Evolutionary conservation across 2,888 invertebrate genomes (phyloP), one percentile per base, ranked within the genome.

Genomic region (Drosophila monieri): DNA sequence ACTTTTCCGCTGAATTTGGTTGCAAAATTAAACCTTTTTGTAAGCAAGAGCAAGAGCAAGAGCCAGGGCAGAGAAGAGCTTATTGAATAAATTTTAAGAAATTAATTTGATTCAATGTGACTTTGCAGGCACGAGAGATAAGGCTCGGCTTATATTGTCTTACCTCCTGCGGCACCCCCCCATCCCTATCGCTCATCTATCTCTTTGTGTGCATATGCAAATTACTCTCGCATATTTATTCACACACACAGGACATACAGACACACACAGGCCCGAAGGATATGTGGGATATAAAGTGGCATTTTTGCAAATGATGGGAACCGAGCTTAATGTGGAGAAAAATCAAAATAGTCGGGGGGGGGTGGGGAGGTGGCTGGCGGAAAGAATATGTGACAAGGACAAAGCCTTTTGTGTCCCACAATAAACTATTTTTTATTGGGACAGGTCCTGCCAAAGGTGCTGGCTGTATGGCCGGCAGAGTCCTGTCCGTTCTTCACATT

Each of bases 371-470:
- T 12, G 21, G 21, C 32, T 12, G 12, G 32, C 10, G 48, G 30
- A 35, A 23, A 18, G 62, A 49, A 66, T 66, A 55, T 47, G 46
- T 57, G 67, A 41, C 70, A 51, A 55, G 69, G 54, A 69, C 60
- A 69, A 69, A 69, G 70, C 70, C 46, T 68, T 68, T 70, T 76
- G 65, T 70, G 56, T 25, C 54, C 55, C 52, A 72, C 72, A 73
- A 73, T 73, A 77, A 73, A 58, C 75, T 72, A 77, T 73, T 75
- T 75, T 74, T 75, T 75, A 74, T 75, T 75, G 72, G 66, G 51
- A 54, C 10, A 44, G 62, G 39, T 18, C 39, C 39, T 52, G 35
- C 15, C 23, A 58, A 56, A 57, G 35, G 49, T 60, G 60, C 71
- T 61, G 23, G 12, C 18, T 3, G 27, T 12, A 18, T 1, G 41